Conservation (phyloP, 2,888 invertebrate species). For the Panopea generosa region DNA sequence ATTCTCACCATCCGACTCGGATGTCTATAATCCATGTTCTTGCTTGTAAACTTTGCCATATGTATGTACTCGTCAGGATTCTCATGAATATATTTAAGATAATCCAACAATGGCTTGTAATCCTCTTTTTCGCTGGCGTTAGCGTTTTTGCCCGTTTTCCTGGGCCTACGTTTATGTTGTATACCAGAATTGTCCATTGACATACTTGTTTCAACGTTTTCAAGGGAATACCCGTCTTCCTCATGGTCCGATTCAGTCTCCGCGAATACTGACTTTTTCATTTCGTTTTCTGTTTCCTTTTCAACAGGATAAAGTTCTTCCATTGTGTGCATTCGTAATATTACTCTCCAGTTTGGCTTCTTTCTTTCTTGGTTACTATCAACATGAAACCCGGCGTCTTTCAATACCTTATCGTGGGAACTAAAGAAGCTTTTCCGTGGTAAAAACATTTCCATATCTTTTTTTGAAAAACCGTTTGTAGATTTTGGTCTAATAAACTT, state of each 20-base stretch:
- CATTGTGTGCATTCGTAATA: conserved; percentile 54
- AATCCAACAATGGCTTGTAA: conserved; percentile 68
- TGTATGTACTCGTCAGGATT: conserved; percentile 70
- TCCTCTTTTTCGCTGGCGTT: conserved; percentile 59
- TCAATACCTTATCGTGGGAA: conserved; percentile 74
- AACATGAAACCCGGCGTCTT: conserved; percentile 69
- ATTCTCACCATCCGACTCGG: conserved; percentile 57
- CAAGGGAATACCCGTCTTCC: conserved; percentile 21
- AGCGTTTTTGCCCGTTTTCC: conserved; percentile 33
- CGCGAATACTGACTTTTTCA: background rate
- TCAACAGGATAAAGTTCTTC: conserved; percentile 51
- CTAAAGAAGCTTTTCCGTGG: conserved; percentile 73
- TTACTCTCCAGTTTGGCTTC: conserved; percentile 46
- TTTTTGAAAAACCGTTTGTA: conserved; percentile 44
- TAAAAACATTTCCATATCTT: conserved; percentile 70
- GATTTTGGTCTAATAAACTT: conserved; percentile 40
- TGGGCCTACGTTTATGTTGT: conserved; percentile 2
- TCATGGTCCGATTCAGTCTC: conserved; percentile 31
- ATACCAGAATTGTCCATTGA: conserved; percentile 10
- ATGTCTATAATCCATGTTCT: conserved; percentile 54
- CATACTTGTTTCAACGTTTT: conserved; percentile 48
- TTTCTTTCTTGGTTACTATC: conserved; percentile 50
- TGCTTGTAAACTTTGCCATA: conserved; percentile 36
- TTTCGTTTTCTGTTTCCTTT: conserved; percentile 23
- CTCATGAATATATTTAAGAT: conserved; percentile 73